phyloP scores from a whole-genome alignment of 2,888 invertebrate genomes.

The Cacoxenus indagator region DNA sequence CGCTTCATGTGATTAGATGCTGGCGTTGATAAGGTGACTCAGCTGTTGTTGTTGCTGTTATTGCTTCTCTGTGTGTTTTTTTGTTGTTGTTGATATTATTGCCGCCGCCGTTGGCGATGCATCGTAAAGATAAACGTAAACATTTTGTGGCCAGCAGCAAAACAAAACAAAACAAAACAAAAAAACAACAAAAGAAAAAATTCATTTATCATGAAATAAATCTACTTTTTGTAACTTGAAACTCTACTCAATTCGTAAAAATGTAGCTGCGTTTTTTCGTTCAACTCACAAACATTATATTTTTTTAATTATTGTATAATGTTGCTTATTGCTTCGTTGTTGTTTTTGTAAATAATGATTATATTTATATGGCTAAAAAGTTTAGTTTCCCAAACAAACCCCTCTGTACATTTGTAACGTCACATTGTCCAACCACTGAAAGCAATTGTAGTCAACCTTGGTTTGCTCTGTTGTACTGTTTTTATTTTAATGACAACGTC shows the following conservation, averaged over 20 bases:
- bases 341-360: conserved; percentile 2
- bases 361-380: background rate
- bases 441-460: conserved; percentile 22
- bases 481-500: background rate
- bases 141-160: conserved; percentile 16
- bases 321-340: background rate
- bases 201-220: conserved; percentile 17
- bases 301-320: background rate
- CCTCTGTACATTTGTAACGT: background rate
- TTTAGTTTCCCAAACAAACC: background rate
- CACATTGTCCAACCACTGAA: background rate
- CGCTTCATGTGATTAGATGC: conserved; percentile 50
- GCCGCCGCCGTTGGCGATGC: conserved; percentile 60
- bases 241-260: conserved; percentile 4
- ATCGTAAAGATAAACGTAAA: conserved; percentile 54
- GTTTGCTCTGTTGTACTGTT: background rate
- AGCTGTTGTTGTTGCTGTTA: conserved; percentile 20
- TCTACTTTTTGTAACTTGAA: conserved; percentile 21
- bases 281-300: no score
- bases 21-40: conserved; percentile 51
- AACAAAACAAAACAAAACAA: conserved; percentile 4
- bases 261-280: background rate
- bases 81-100: conserved; percentile 43
- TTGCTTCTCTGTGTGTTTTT: background rate
- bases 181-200: background rate